Conservation (phyloP, 2,888 invertebrate genomes). For the Pristionchus fissidentatus region DNA sequence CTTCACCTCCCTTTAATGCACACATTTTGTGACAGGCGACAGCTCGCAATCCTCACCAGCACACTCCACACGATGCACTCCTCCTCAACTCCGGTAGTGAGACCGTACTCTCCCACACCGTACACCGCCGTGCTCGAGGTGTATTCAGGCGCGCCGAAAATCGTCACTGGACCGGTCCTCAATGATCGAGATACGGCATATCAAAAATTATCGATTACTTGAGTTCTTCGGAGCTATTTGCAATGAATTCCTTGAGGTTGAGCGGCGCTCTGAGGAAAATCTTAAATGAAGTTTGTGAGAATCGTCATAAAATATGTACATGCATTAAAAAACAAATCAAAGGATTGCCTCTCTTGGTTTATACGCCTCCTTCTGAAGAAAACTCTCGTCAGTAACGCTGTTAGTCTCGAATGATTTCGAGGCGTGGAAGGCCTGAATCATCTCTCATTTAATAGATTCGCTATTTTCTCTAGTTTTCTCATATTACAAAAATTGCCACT, state of each 20-base stretch:
- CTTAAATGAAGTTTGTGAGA: too few relatives aligned
- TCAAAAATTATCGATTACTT: slow-evolving; percentile 53
- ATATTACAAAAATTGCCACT: too few relatives aligned
- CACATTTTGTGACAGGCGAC: not conserved
- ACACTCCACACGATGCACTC: slow-evolving; percentile 48
- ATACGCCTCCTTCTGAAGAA: slow-evolving; percentile 3
- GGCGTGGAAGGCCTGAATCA: slow-evolving; percentile 33
- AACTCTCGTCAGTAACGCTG: slow-evolving; percentile 35
- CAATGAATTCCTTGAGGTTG: slow-evolving; percentile 65
- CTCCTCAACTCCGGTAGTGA: not conserved
- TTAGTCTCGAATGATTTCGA: slow-evolving; percentile 23
- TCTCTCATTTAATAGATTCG: not conserved
- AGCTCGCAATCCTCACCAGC: not conserved
- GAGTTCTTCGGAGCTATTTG: slow-evolving; percentile 58
- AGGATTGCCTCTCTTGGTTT: slow-evolving; percentile 24
- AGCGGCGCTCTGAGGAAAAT: slow-evolving; percentile 54
- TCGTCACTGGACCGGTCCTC: slow-evolving; percentile 55
- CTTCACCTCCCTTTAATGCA: not conserved
- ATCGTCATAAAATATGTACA: too few relatives aligned
- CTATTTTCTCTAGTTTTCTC: too few relatives aligned
- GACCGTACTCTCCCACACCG: slow-evolving; percentile 6
- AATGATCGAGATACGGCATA: not conserved
- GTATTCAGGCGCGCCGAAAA: slow-evolving; percentile 65
- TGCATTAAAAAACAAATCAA: not conserved
- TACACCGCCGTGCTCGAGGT: slow-evolving; percentile 27